Evolutionary conservation across 2,888 invertebrate species (phyloP).

Genomic region (Lordiphosa fenestrarum): DNA sequence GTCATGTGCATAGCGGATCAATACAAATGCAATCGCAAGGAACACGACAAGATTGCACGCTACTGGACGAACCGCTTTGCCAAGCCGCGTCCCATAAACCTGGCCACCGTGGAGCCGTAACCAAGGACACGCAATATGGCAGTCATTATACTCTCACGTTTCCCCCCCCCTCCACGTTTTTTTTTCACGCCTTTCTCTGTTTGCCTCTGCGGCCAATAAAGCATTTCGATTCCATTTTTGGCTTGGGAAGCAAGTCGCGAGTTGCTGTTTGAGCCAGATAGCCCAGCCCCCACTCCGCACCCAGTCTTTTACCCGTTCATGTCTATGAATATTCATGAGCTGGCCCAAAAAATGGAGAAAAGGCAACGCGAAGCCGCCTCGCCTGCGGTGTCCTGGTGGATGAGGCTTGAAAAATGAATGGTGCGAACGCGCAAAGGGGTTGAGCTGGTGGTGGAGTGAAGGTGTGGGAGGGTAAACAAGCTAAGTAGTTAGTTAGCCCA

Average conservation of each 20-base stretch:
- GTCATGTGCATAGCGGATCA: constrained; percentile 58
- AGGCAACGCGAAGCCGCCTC: constrained; percentile 3
- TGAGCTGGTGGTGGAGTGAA: constrained; percentile 1
- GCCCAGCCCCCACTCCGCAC: constrained; percentile 24
- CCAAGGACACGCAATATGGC: too few relatives aligned
- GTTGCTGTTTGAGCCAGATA: constrained; percentile 54
- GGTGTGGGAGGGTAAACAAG: constrained; percentile 2
- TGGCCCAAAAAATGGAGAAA: constrained; percentile 63
- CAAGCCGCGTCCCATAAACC: constrained; percentile 27
- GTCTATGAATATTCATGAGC: constrained; percentile 79
- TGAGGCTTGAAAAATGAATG: constrained; percentile 1
- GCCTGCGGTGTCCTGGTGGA: constrained; percentile 6
- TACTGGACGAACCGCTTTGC: constrained; percentile 60
- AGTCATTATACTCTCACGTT: too few relatives aligned
- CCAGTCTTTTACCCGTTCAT: constrained; percentile 70
- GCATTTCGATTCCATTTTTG: constrained; percentile 13
- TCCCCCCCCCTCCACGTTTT: background rate
- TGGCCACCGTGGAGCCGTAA: background rate
- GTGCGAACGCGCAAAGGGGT: background rate
- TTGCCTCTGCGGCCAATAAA: constrained; percentile 21
- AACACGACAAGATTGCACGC: constrained; percentile 59
- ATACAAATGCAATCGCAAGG: constrained; percentile 53
- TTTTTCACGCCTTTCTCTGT: constrained; percentile 1
- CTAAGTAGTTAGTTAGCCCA: constrained; percentile 9
- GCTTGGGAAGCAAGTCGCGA: constrained; percentile 9